Evolutionary conservation across 2,797 vertebrate species (phyloP).

Genomic region (Syngnathus acus): DNA sequence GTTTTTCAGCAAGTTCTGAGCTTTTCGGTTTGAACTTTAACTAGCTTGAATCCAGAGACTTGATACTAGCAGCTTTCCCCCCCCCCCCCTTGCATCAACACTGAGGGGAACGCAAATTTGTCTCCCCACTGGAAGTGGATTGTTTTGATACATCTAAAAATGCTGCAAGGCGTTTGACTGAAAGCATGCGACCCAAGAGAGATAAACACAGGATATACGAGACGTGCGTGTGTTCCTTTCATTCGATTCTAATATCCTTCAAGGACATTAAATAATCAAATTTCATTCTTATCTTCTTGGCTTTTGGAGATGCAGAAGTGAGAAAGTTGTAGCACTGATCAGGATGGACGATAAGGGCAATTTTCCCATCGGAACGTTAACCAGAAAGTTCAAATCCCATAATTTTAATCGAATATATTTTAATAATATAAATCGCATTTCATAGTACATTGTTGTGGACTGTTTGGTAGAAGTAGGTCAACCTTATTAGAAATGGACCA

Average conservation of each 20-base stretch:
- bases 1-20: background rate
- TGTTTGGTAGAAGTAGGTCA: background rate
- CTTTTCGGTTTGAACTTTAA: background rate
- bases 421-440: background rate
- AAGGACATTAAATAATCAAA: slow-evolving; percentile 57
- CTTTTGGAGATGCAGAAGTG: slow-evolving; percentile 13
- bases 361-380: slow-evolving; percentile 38
- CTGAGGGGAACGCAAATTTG: slow-evolving; percentile 4
- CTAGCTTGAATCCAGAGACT: background rate
- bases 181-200: slow-evolving; percentile 10
- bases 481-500: background rate
- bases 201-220: slow-evolving; percentile 26
- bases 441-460: background rate
- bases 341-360: slow-evolving; percentile 12
- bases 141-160: slow-evolving; percentile 1
- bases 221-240: slow-evolving; percentile 55
- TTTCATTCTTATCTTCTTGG: slow-evolving; percentile 29
- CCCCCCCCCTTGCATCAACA: background rate
- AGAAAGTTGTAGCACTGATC: slow-evolving; percentile 13
- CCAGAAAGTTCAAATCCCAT: background rate
- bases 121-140: slow-evolving; percentile 2
- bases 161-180: slow-evolving; percentile 3
- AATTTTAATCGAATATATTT: too few relatives aligned
- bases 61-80: background rate
- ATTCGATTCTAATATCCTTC: slow-evolving; percentile 49